Evolutionary conservation across 1,140 invertebrate species (phyloP).

Genomic region (Piezodorus guildinii): DNA sequence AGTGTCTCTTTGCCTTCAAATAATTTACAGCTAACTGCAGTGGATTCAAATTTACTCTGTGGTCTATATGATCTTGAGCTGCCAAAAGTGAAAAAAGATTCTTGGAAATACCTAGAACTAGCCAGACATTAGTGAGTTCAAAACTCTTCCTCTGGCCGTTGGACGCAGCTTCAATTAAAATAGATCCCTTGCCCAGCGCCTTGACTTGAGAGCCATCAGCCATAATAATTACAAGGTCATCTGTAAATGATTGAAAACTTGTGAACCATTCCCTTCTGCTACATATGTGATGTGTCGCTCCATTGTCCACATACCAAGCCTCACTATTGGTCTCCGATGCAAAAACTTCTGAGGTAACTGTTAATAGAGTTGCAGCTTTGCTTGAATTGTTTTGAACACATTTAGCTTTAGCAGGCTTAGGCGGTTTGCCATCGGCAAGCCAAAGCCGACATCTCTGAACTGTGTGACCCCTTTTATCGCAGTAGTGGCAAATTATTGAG

Average conservation of each 20-base stretch:
- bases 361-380: background rate
- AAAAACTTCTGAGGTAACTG: background rate
- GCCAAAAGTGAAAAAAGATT: conserved; percentile 32
- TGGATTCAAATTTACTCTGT: conserved; percentile 29
- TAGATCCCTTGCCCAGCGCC: conserved; percentile 28
- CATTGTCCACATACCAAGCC: conserved; percentile 31
- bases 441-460: background rate
- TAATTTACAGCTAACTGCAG: conserved; percentile 24
- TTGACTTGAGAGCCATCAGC: conserved; percentile 27
- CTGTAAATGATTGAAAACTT: conserved; percentile 27
- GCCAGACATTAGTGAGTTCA: too few relatives aligned
- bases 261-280: conserved; percentile 27
- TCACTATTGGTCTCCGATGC: conserved; percentile 23
- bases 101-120: conserved; percentile 29
- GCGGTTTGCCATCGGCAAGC: too few relatives aligned
- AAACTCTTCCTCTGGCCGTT: conserved; percentile 27
- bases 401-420: too few relatives aligned
- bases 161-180: conserved; percentile 25
- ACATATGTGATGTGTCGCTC: conserved; percentile 31
- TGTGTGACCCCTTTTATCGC: background rate
- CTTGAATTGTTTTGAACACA: too few relatives aligned
- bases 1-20: conserved; percentile 20
- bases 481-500: background rate
- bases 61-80: conserved; percentile 29
- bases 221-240: conserved; percentile 25